phyloP scores from a whole-genome alignment of 92 coral and sea anemone genomes.

The Actinernus sp. region DNA sequence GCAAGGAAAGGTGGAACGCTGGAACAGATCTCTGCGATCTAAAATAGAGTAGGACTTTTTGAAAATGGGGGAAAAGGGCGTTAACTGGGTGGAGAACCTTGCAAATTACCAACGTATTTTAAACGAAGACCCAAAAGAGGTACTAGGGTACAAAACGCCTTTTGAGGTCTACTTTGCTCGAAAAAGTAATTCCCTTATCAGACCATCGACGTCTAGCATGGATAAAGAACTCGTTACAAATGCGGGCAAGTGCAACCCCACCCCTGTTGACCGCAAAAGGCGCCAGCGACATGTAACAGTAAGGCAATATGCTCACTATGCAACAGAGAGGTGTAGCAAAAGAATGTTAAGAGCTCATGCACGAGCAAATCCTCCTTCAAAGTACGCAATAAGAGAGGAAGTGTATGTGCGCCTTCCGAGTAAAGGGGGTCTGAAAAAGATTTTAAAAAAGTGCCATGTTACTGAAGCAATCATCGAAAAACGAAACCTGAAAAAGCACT shows the following conservation, averaged over 20 bases:
- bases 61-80: slow-evolving; percentile 19
- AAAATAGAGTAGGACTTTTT: slow-evolving; percentile 46
- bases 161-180: slow-evolving; percentile 30
- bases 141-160: slow-evolving; percentile 25
- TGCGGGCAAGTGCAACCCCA: too few species aligned
- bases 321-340: slow-evolving; percentile 22
- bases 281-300: slow-evolving; percentile 1
- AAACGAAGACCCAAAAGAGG: slow-evolving; percentile 67
- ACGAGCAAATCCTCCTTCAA: slow-evolving; percentile 45
- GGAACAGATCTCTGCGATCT: slow-evolving; percentile 26
- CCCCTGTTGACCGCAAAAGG: slow-evolving; percentile 2
- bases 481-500: slow-evolving; percentile 7
- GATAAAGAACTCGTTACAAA: too few species aligned
- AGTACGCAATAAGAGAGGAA: slow-evolving; percentile 35
- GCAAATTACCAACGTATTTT: slow-evolving; percentile 23
- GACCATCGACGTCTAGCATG: too few species aligned
- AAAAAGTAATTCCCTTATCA: not conserved
- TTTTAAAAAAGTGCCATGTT: slow-evolving; percentile 27
- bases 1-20: slow-evolving; percentile 55
- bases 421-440: slow-evolving; percentile 25
- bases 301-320: slow-evolving; percentile 17
- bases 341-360: slow-evolving; percentile 19
- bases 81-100: slow-evolving; percentile 44
- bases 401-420: slow-evolving; percentile 29
- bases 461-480: slow-evolving; percentile 23